Evolutionary conservation across 2,113 vertebrate genomes (phyloP).

Genomic region (Malurus cyaneus): DNA sequence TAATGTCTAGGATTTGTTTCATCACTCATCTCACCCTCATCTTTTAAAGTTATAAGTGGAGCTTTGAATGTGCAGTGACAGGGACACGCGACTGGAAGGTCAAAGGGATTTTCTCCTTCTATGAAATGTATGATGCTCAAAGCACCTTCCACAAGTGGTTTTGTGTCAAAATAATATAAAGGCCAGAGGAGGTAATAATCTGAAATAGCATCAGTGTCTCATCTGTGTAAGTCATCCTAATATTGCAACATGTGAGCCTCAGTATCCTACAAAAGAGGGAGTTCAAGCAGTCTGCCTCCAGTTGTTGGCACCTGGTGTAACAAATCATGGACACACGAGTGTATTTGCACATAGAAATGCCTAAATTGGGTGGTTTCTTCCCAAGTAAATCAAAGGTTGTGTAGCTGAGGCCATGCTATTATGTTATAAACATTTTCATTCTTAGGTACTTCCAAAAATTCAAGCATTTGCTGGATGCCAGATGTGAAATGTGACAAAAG

Average conservation of each 20-base stretch:
- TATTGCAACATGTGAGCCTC: rapidly evolving
- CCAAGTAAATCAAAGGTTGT: background rate
- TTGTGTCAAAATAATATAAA: background rate
- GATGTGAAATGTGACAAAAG: background rate
- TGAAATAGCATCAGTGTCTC: background rate
- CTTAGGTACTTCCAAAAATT: background rate
- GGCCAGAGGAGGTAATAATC: background rate
- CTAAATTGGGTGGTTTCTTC: background rate
- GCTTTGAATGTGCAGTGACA: background rate
- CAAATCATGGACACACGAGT: rapidly evolving
- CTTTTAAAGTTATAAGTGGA: background rate
- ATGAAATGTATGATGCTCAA: background rate
- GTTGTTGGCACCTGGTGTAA: background rate
- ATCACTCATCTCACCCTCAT: background rate
- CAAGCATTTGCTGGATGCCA: background rate
- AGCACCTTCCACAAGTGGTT: background rate
- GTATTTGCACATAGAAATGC: background rate
- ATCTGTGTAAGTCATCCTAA: background rate
- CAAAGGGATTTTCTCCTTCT: background rate
- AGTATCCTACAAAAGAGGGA: background rate
- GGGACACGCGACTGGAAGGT: rapidly evolving
- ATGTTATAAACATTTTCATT: background rate
- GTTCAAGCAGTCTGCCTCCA: background rate
- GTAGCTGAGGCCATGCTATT: background rate
- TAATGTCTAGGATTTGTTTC: background rate